Evolutionary conservation across 2,888 invertebrate species (phyloP), one percentile per base, ranked within the genome.

Genomic region (Eupithecia subumbrata): DNA sequence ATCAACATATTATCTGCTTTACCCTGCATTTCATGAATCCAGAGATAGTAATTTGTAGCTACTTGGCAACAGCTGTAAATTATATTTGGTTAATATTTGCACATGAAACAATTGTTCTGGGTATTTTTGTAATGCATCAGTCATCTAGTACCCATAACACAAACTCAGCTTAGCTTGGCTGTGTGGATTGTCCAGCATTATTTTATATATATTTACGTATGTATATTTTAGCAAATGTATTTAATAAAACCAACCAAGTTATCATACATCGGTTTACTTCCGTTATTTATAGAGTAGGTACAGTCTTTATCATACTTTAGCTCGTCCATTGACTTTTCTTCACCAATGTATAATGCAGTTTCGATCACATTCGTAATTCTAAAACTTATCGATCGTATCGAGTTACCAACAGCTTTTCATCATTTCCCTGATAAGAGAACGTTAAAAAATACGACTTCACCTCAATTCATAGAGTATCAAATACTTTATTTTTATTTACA

Each of bases 401-500:
- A 43, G 68, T 68, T 25, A 68, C 40, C 22, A 22, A 71, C 68
- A 43, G 9, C 70, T 71, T 71, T 71, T 60, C 71, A 73, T 75
- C 75, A 77, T 52, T 75, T 66, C 22, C 66, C 67, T 78, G 81
- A 78, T 81, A 78, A 79, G 25, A 22, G 68, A 77, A 77, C 72
- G 74, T 70, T 75, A 75, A 77, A 74, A 75, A 77, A 77, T 70
- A 77, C 73, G 68, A 77, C 56, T 75, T 71, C 43, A 64, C 40
- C 75, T 43, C 30, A 71, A 67, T 75, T 77, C 68, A 70, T 67
- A 71, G 63, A 75, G 77, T 73, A 64, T 75, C 77, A 76, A 72
- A 76, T 74, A 73, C 74, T 76, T 74, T 74, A 73, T 73, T 76
- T 72, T 72, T 73, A 73, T 73, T 76, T 73, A 72, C 52, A 74